These are phyloP conservation scores for Sebastes matsubarae DNA, from an alignment of 2,797 vertebrate genomes.

Conservation along the genomic window DNA sequence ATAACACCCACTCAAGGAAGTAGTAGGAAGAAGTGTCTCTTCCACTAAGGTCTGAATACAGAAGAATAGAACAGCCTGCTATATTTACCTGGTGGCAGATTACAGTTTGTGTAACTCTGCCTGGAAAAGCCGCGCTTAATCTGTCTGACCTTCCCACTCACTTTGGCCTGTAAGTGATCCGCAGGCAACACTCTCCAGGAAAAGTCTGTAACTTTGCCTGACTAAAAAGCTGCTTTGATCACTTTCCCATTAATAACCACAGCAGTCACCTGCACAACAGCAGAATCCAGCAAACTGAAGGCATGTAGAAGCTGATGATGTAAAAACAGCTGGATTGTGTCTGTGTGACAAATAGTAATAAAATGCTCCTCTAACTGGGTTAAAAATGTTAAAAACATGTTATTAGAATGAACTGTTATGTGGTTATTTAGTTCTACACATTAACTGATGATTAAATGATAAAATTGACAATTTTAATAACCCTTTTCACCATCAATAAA, in stretches of 20 bases:
- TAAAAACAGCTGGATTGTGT: background rate
- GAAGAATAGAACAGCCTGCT: background rate
- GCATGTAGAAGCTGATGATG: background rate
- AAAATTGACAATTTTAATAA: no score
- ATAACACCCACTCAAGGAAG: fast-evolving
- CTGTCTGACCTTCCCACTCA: constrained; percentile 8
- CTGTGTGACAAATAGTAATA: background rate
- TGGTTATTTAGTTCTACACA: no score
- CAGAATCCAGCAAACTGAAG: background rate
- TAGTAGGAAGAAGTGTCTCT: background rate
- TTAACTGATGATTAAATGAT: no score
- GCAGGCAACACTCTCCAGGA: background rate
- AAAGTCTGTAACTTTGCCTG: background rate
- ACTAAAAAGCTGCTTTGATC: background rate
- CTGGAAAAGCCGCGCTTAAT: constrained; percentile 21
- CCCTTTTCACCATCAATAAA: no score
- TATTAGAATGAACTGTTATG: background rate
- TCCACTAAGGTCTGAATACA: background rate
- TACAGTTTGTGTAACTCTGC: constrained; percentile 20
- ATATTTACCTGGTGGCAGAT: constrained; percentile 38
- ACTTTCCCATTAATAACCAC: background rate
- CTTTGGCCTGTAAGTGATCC: background rate
- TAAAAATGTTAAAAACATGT: background rate
- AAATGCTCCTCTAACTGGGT: background rate
- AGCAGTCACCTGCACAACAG: background rate